phyloP scores from a whole-genome alignment of 2,113 vertebrate genomes.

The Vombatus ursinus region DNA sequence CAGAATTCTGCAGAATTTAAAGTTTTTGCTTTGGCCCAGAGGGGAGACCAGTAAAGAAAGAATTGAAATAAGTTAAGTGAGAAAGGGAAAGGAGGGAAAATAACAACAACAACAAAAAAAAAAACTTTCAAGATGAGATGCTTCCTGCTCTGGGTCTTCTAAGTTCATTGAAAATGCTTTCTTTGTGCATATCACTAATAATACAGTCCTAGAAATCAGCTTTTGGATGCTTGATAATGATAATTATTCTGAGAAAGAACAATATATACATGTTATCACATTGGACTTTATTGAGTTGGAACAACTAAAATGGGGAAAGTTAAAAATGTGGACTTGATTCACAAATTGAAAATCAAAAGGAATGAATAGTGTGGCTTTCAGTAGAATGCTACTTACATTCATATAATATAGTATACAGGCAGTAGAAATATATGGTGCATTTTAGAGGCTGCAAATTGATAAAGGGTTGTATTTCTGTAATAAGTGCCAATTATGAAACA shows the following conservation, averaged over 20 bases:
- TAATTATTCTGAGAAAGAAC: slow-evolving; percentile 21
- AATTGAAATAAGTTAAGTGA: slow-evolving; percentile 52
- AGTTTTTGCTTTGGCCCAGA: slow-evolving; percentile 60
- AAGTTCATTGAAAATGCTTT: slow-evolving; percentile 70
- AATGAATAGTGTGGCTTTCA: background rate
- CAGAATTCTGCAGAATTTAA: slow-evolving; percentile 56
- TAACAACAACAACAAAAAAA: too few relatives aligned
- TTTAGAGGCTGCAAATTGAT: background rate
- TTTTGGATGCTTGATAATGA: slow-evolving; percentile 63
- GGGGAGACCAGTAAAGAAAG: slow-evolving; percentile 61
- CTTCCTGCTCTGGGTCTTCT: slow-evolving; percentile 64
- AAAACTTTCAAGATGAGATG: slow-evolving; percentile 47
- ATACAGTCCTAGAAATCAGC: slow-evolving; percentile 63
- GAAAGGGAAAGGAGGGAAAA: background rate
- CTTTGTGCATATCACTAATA: slow-evolving; percentile 21
- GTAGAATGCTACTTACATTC: background rate
- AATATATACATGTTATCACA: background rate
- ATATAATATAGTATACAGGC: background rate
- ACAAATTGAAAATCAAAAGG: background rate
- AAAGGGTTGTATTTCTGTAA: background rate
- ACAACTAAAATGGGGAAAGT: background rate
- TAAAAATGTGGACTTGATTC: background rate
- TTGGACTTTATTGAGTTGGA: background rate
- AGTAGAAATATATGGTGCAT: background rate
- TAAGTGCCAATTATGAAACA: background rate